A percentile compares a stretch with the other conserved stretches of the same genome.
Conservation (phyloP, 1,140 invertebrate genomes). For the Cherax quadricarinatus region DNA sequence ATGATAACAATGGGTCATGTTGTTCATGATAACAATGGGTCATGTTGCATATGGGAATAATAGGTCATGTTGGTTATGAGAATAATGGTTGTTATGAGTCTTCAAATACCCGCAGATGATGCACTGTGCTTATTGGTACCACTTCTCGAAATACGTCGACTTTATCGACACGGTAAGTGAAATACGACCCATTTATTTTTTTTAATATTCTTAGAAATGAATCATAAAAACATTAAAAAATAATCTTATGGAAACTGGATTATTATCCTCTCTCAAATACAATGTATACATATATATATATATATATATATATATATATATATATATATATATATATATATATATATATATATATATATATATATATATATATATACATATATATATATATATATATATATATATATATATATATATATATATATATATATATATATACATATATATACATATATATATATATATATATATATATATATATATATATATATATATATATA, state of each 20-base stretch:
- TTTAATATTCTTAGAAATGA: too few species aligned
- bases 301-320: too few species aligned
- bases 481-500: neutral
- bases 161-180: constrained; percentile 78
- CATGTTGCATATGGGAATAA: neutral
- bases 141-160: constrained; percentile 79
- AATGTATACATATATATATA: neutral
- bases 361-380: too few species aligned
- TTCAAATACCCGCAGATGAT: constrained; percentile 78
- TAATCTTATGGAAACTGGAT: too few species aligned
- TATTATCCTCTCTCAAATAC: too few species aligned
- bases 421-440: too few species aligned
- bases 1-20: neutral
- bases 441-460: neutral
- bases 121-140: constrained; percentile 80
- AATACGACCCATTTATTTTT: neutral
- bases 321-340: too few species aligned
- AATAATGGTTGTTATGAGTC: too few species aligned
- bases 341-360: neutral
- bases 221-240: too few species aligned
- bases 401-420: too few species aligned
- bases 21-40: neutral
- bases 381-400: neutral
- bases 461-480: too few species aligned
- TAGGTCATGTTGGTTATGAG: neutral